These are phyloP conservation scores for Brachystomella parvula DNA, from an alignment of 1,140 invertebrate species.

Conservation along the genomic window DNA sequence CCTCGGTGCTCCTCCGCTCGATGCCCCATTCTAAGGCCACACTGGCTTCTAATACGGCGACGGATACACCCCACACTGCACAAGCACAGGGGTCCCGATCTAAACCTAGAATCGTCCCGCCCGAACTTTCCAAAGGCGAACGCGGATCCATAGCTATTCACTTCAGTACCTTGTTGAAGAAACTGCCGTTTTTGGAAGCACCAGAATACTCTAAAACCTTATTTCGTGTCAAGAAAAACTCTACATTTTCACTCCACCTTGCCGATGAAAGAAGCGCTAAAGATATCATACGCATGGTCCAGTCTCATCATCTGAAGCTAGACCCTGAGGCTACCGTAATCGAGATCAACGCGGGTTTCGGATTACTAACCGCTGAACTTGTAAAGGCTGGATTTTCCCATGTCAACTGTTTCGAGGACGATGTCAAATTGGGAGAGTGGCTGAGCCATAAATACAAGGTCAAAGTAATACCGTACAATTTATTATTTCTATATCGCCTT, in stretches of 20 bases:
- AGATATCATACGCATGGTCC: neutral
- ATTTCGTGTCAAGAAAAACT: neutral
- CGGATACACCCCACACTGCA: too few relatives aligned
- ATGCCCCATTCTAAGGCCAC: too few relatives aligned
- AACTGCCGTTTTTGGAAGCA: too few relatives aligned
- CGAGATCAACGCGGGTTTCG: conserved; percentile 34
- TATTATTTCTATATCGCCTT: neutral
- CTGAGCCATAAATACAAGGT: conserved; percentile 7
- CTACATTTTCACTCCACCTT: neutral
- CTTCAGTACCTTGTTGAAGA: too few relatives aligned
- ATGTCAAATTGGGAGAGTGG: neutral
- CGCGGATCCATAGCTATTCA: too few relatives aligned
- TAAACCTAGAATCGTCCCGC: too few relatives aligned
- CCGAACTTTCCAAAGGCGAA: too few relatives aligned
- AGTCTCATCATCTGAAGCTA: neutral
- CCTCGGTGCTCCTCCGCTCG: too few relatives aligned
- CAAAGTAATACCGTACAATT: conserved; percentile 12
- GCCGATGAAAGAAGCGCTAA: neutral
- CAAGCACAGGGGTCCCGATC: too few relatives aligned
- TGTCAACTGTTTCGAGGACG: conserved; percentile 17
- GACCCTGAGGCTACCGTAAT: conserved; percentile 20
- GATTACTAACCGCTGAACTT: conserved; percentile 25
- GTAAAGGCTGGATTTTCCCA: neutral
- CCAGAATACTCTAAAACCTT: too few relatives aligned
- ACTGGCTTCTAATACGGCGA: too few relatives aligned